Percentiles rank a stretch among this genome's conserved stretches.
phyloP scores from a whole-genome alignment of 2,888 invertebrate species.

The Bombylius discolor region DNA sequence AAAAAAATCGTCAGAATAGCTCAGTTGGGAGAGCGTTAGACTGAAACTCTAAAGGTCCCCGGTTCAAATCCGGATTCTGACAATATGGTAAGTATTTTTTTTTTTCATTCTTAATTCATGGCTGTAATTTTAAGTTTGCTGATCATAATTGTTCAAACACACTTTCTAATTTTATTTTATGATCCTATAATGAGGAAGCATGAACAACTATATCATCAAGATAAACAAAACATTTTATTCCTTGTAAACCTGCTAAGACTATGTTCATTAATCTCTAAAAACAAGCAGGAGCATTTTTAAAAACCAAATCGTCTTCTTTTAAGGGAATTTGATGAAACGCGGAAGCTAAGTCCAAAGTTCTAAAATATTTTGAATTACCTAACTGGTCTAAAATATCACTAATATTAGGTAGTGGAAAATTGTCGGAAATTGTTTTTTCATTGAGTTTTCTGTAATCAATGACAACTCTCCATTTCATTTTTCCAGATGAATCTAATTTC shows the following conservation, averaged over 20 bases:
- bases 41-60: conserved; percentile 64
- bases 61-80: too few relatives aligned
- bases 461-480: conserved; percentile 6
- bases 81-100: too few relatives aligned
- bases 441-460: neutral
- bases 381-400: too few relatives aligned
- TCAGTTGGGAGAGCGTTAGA: conserved; percentile 72
- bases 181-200: neutral
- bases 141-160: neutral
- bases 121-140: conserved; percentile 5
- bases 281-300: conserved; percentile 3
- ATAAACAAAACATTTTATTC: neutral
- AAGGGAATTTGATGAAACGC: conserved; percentile 1
- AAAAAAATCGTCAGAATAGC: too few relatives aligned
- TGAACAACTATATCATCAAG: conserved; percentile 5
- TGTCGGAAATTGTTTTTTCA: neutral
- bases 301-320: conserved; percentile 17
- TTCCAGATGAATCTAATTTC: conserved; percentile 21
- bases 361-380: conserved; percentile 25
- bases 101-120: too few relatives aligned
- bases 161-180: neutral
- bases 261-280: conserved; percentile 3
- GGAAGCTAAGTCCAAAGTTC: conserved; percentile 20
- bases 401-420: too few relatives aligned
- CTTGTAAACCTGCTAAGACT: conserved; percentile 3